phyloP scores from a whole-genome alignment of 2,113 vertebrate species.

The Chloropsis hardwickii region DNA sequence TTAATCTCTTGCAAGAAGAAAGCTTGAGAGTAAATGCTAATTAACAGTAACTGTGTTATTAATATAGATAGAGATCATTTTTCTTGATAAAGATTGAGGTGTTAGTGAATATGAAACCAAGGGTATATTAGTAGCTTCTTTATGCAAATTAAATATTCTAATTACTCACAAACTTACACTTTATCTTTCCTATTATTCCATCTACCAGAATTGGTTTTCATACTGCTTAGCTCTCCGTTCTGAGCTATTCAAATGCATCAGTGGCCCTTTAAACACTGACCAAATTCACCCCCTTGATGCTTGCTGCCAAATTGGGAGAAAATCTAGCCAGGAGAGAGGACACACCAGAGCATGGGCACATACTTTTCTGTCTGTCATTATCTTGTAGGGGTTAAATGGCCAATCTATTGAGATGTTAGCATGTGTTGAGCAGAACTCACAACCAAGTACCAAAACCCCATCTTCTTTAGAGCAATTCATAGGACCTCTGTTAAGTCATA shows the following conservation, averaged over 20 bases:
- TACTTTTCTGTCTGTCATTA: not conserved
- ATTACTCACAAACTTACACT: constrained; percentile 1
- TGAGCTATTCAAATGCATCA: not conserved
- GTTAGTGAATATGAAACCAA: not conserved
- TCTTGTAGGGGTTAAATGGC: not conserved
- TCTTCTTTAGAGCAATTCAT: not conserved
- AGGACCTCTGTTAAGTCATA: not conserved
- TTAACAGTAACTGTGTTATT: constrained; percentile 36
- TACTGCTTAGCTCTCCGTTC: not conserved
- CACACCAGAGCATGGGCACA: not conserved
- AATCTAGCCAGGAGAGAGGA: not conserved
- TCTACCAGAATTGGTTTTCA: not conserved
- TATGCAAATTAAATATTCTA: constrained; percentile 27
- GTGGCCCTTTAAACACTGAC: not conserved
- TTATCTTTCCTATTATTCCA: constrained; percentile 12
- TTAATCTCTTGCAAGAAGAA: not conserved
- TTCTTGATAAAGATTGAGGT: not conserved
- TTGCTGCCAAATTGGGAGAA: not conserved
- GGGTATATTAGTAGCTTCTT: not conserved
- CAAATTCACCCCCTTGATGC: not conserved
- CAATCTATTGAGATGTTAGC: not conserved
- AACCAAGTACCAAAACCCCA: not conserved
- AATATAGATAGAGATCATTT: constrained; percentile 44
- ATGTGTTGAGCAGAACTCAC: not conserved
- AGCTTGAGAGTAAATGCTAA: constrained; percentile 4